Percentiles rank a stretch among this genome's conserved stretches.
phyloP scores from a whole-genome alignment of 2,113 vertebrate species.

The Garra rufa region DNA sequence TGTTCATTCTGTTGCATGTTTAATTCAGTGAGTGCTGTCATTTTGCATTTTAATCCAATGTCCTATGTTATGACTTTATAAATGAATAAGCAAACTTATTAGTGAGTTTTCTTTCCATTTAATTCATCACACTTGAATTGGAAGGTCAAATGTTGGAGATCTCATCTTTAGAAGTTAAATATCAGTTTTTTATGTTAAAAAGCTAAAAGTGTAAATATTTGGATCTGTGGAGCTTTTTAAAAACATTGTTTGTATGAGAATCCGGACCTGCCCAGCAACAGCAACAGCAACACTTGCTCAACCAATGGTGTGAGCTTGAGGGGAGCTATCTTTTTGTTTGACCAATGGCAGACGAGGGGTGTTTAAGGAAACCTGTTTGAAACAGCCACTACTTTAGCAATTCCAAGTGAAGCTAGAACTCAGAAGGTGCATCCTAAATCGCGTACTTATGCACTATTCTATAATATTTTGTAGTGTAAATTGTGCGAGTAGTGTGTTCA shows the following conservation, averaged over 20 bases:
- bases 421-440: too few relatives aligned
- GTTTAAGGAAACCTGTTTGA: too few relatives aligned
- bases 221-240: not conserved
- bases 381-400: too few relatives aligned
- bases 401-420: too few relatives aligned
- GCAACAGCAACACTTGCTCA: not conserved
- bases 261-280: not conserved
- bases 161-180: not conserved
- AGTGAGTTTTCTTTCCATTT: not conserved
- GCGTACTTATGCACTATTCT: too few relatives aligned
- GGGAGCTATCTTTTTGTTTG: too few relatives aligned
- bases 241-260: not conserved
- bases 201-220: not conserved
- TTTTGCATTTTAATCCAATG: not conserved
- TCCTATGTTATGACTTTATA: not conserved
- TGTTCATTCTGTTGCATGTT: not conserved
- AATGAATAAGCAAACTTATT: not conserved
- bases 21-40: not conserved
- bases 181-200: not conserved
- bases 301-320: not conserved
- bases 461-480: too few relatives aligned
- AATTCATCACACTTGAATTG: not conserved
- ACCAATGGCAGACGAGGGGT: too few relatives aligned
- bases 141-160: not conserved
- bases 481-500: too few relatives aligned